Evolutionary conservation across 2,797 vertebrate genomes (phyloP).

Genomic region (Staurois parvus): DNA sequence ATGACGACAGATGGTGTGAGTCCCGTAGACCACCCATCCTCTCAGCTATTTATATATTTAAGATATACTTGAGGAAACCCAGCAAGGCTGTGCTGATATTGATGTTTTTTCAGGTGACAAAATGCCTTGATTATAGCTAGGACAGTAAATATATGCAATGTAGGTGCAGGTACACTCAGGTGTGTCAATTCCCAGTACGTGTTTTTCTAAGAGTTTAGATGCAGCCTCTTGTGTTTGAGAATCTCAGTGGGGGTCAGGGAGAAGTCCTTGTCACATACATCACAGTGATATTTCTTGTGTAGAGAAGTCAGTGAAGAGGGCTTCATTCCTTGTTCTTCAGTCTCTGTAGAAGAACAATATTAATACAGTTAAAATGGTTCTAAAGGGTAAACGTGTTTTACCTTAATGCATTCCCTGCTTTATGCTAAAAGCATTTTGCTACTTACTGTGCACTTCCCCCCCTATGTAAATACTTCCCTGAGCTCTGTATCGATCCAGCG

Average conservation of each 20-base stretch:
- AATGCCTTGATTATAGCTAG: background rate
- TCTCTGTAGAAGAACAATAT: slow-evolving; percentile 39
- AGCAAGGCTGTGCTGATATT: background rate
- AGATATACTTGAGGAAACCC: background rate
- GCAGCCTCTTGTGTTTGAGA: slow-evolving; percentile 88
- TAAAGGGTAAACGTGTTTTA: no score
- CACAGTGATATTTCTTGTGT: slow-evolving; percentile 81
- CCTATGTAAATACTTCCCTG: no score
- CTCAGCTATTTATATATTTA: background rate
- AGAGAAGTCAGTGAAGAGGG: slow-evolving; percentile 69
- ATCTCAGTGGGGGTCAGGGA: slow-evolving; percentile 87
- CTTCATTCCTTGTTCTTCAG: slow-evolving; percentile 51
- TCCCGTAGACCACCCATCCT: background rate
- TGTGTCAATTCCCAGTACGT: slow-evolving; percentile 4
- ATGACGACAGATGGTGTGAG: background rate
- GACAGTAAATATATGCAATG: background rate
- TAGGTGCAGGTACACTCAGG: background rate
- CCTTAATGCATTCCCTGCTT: no score
- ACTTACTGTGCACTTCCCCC: no score
- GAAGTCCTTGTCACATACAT: slow-evolving; percentile 81
- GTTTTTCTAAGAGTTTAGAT: slow-evolving; percentile 62
- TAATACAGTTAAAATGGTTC: background rate
- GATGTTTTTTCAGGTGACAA: background rate
- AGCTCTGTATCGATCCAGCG: no score
- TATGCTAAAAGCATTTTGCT: no score